Evolutionary conservation across 2,113 vertebrate genomes (phyloP).

Genomic region (Serinus canaria): DNA sequence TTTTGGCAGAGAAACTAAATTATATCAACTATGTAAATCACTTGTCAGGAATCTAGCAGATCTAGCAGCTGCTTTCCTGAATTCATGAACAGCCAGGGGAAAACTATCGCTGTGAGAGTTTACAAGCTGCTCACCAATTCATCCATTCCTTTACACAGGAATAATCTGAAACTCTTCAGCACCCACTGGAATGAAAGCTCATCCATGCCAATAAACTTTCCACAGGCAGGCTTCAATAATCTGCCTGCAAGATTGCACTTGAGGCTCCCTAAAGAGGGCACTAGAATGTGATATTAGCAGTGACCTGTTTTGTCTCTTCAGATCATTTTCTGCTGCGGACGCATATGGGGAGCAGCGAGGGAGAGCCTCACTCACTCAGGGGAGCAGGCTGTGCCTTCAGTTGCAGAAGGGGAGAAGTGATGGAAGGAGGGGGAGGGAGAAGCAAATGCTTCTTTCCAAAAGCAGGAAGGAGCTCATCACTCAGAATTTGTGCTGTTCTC

Average conservation of each 20-base stretch:
- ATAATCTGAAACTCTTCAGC: not conserved
- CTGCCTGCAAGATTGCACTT: not conserved
- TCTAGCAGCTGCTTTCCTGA: constrained; percentile 53
- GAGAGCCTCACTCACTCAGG: not conserved
- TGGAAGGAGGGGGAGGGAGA: not conserved
- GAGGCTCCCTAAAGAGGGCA: not conserved
- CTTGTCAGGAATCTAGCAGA: constrained; percentile 36
- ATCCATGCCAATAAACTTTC: constrained; percentile 17
- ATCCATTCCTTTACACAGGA: not conserved
- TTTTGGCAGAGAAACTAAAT: constrained; percentile 48
- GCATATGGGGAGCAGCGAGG: not conserved
- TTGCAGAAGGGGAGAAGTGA: not conserved
- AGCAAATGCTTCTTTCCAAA: not conserved
- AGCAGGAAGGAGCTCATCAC: not conserved
- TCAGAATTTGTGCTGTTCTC: not conserved
- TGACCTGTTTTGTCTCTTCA: not conserved
- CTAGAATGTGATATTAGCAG: not conserved
- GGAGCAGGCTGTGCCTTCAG: not conserved
- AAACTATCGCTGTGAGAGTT: constrained; percentile 34
- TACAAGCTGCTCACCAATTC: constrained; percentile 35
- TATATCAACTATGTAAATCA: constrained; percentile 28
- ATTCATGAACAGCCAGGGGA: constrained; percentile 24
- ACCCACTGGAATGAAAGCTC: not conserved
- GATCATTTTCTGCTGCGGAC: not conserved
- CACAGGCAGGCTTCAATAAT: not conserved